Evolutionary conservation across 1,140 invertebrate genomes (phyloP), one percentile per base, ranked within the genome.

Genomic region (Pseudoatta argentina): DNA sequence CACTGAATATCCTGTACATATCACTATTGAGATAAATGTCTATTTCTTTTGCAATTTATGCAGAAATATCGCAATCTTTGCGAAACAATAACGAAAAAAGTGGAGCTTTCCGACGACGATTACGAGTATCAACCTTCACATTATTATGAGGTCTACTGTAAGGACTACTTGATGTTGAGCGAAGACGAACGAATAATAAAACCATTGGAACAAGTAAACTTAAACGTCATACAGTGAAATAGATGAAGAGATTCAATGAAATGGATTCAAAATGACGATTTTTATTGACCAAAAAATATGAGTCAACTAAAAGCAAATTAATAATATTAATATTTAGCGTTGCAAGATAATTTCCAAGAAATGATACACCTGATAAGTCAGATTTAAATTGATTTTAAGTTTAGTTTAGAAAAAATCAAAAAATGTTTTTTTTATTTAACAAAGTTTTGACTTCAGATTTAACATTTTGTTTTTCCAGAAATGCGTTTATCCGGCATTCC

Each of bases 51-150:
- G 12, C 10, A 0, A 71, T 86, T 57, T 79, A 83, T 85, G 12
- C 78, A 96, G 95, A 93, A 95, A 64, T 95, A 95, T 86, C 93
- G 90, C n/a, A 93, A 91, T 85, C 92, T 95, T 39, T 95, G 95
- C 61, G 93, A 95, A 83, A 93, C 87, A 8, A 87, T 92, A 27
- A 93, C 91, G 0, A 92, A 89, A 81, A 93, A 88, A 87, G 90
- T 95, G 6, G 91, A 93, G 61, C 88, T 95, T 44, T 89, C 85
- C 10, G 93, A 95, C 83, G 61, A 82, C 5, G 91, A 93, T 27
- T 95, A 92, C 66, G 95, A 95, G 5, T 95, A 95, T 87, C 93
- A 94, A 57, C 95, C 95, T 0, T 91, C 94, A 24, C 89, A 93
- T 88, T 95, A 95, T 88, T 86, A 93, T 4, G 95, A 95, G 73